Conservation (phyloP, 2,113 vertebrate species). For the Melanocharis versteri region DNA sequence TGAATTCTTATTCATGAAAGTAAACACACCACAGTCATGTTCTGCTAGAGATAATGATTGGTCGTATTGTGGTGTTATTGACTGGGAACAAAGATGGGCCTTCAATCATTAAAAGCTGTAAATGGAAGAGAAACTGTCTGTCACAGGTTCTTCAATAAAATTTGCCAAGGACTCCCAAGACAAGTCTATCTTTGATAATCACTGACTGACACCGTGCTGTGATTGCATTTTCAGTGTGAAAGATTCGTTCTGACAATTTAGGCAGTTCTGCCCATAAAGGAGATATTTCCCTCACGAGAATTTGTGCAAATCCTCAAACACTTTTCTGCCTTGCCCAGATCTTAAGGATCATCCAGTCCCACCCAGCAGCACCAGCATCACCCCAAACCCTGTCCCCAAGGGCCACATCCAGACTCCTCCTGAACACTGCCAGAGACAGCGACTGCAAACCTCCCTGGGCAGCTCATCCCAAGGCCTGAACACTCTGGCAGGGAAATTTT, state of each 20-base stretch:
- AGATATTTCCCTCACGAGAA: neutral
- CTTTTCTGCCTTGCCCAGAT: neutral
- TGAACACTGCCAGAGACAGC: accelerated
- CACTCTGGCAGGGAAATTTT: neutral
- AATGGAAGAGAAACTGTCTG: neutral
- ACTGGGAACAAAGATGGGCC: neutral
- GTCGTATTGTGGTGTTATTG: neutral
- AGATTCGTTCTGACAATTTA: neutral
- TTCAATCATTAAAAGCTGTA: neutral
- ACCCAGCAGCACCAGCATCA: neutral
- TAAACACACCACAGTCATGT: neutral
- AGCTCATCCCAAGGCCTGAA: neutral
- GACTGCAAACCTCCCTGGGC: neutral
- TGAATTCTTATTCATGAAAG: neutral
- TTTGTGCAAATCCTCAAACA: neutral
- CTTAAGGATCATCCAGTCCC: accelerated
- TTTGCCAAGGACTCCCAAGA: neutral
- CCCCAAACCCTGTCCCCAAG: neutral
- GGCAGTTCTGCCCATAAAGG: neutral
- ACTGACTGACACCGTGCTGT: neutral
- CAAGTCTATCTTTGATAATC: neutral
- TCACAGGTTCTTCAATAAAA: neutral
- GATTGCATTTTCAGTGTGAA: neutral
- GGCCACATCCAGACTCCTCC: neutral
- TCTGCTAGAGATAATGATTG: neutral